Conservation (phyloP, 1,140 invertebrate genomes). For the Drosophila repleta region DNA sequence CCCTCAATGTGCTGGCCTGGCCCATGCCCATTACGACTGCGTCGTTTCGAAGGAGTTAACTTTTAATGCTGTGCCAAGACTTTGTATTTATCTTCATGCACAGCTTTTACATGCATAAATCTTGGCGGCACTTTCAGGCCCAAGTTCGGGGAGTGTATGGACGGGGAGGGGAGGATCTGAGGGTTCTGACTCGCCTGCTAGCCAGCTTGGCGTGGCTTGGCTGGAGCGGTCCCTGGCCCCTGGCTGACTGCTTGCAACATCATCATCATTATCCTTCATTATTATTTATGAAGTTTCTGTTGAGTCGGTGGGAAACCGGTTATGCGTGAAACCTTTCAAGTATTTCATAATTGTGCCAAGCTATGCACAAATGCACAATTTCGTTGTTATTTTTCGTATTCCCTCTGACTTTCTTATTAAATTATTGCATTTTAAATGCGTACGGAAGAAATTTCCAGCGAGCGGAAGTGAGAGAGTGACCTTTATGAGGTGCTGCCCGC, state of each 20-base stretch:
- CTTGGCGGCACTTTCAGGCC: conserved; percentile 69
- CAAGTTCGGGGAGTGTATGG: not conserved
- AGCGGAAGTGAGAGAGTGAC: conserved; percentile 39
- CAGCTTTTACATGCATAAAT: conserved; percentile 66
- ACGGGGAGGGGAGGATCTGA: not conserved
- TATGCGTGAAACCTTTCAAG: conserved; percentile 58
- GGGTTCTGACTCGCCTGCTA: conserved; percentile 5
- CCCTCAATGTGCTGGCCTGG: not conserved
- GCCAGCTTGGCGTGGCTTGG: conserved; percentile 38
- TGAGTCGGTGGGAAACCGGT: conserved; percentile 49
- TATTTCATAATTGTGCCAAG: conserved; percentile 83
- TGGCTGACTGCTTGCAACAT: conserved; percentile 31
- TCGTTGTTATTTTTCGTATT: conserved; percentile 37
- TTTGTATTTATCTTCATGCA: conserved; percentile 64
- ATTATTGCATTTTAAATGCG: conserved; percentile 40
- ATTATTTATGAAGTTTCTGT: conserved; percentile 57
- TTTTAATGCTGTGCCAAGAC: conserved; percentile 39
- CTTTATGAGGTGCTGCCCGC: conserved; percentile 47
- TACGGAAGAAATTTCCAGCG: conserved; percentile 3
- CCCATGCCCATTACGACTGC: not conserved
- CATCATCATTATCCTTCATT: conserved; percentile 83
- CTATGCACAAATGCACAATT: conserved; percentile 51
- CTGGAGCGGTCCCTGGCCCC: not conserved
- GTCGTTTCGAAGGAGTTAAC: conserved; percentile 23
- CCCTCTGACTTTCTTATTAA: conserved; percentile 44